phyloP scores from a whole-genome alignment of 64 coral and sea anemone species.

The Cladopsammia gracilis region DNA sequence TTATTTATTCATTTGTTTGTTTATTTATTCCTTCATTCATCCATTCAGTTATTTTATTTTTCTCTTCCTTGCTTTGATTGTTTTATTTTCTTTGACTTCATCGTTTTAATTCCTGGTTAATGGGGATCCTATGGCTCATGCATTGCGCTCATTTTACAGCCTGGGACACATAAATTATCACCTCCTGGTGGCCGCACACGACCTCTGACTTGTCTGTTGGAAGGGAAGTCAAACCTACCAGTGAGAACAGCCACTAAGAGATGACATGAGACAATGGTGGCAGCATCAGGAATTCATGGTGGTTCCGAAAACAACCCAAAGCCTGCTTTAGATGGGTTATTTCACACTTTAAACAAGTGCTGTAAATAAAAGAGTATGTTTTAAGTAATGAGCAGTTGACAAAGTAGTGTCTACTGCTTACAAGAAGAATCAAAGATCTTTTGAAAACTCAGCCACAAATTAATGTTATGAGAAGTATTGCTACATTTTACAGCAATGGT shows the following conservation, averaged over 20 bases:
- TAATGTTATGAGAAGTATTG: conserved; percentile 77
- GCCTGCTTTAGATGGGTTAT: conserved; percentile 74
- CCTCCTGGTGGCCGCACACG: conserved; percentile 46
- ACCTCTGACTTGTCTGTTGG: conserved; percentile 63
- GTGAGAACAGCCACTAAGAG: conserved; percentile 36
- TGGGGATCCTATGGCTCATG: neutral
- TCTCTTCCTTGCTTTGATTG: neutral
- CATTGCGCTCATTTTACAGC: neutral
- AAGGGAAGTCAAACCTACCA: conserved; percentile 47
- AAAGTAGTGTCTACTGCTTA: conserved; percentile 38
- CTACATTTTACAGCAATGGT: conserved; percentile 76
- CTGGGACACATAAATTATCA: neutral
- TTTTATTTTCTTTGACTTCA: conserved; percentile 1
- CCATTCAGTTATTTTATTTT: neutral
- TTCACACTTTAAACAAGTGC: conserved; percentile 66
- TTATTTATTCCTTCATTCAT: neutral
- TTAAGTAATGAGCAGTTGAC: conserved; percentile 48
- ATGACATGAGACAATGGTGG: conserved; percentile 69
- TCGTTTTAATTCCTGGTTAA: neutral
- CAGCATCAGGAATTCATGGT: conserved; percentile 71
- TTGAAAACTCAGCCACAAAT: conserved; percentile 78
- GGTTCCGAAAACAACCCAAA: conserved; percentile 60
- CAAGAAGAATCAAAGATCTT: conserved; percentile 39
- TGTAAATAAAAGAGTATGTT: conserved; percentile 73
- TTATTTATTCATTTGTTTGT: neutral